These are phyloP conservation scores for Homalodisca vitripennis DNA, from an alignment of 1,140 invertebrate species.

Conservation along the genomic window DNA sequence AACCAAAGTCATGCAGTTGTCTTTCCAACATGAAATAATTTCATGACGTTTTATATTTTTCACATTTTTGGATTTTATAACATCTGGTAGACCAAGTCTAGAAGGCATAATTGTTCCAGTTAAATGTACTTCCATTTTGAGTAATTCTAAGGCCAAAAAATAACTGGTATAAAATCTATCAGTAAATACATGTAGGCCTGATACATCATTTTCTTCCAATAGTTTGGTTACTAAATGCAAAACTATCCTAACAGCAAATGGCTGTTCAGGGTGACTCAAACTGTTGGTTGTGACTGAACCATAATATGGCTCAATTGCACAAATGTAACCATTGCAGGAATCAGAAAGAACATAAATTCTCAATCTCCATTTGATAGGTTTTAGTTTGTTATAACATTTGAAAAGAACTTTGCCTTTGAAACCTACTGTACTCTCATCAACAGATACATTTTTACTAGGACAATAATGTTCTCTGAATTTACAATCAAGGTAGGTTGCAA, in stretches of 20 bases:
- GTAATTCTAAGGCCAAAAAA: no score
- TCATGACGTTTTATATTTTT: no score
- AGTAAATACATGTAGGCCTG: constrained; percentile 20
- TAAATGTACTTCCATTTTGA: no score
- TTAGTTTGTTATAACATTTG: constrained; percentile 27
- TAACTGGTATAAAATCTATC: constrained; percentile 25
- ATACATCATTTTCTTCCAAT: not conserved
- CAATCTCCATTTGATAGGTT: constrained; percentile 26
- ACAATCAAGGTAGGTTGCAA: not conserved
- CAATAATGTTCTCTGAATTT: constrained; percentile 13
- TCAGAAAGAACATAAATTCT: constrained; percentile 19
- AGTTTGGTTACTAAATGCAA: not conserved
- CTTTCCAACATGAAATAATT: no score
- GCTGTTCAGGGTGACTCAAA: not conserved
- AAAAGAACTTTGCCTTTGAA: constrained; percentile 28
- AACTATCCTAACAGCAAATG: constrained; percentile 15
- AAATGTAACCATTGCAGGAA: constrained; percentile 20
- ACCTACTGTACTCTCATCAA: constrained; percentile 24
- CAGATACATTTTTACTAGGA: not conserved
- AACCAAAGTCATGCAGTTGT: no score
- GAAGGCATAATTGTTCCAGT: no score
- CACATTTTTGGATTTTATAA: no score
- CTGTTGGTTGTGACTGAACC: not conserved
- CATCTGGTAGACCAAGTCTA: no score
- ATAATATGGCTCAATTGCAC: constrained; percentile 1